These are phyloP conservation scores for Balanococcus diminutus DNA, from an alignment of 2,888 invertebrate genomes.

Conservation along the genomic window DNA sequence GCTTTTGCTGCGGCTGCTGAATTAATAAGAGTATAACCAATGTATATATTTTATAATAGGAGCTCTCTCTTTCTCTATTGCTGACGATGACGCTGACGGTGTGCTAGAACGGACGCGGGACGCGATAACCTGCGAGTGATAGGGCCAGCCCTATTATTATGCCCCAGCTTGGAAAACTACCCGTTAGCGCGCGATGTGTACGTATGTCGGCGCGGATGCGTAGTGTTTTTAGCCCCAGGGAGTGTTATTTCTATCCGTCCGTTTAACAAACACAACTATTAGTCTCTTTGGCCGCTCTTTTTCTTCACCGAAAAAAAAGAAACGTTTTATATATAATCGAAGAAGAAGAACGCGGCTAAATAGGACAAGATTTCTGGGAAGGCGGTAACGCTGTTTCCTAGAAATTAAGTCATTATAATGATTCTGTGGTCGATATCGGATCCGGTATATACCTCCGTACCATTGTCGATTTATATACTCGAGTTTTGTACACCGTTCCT, in stretches of 20 bases:
- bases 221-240: conserved; percentile 53
- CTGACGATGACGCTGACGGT: conserved; percentile 44
- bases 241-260: conserved; percentile 52
- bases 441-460: neutral
- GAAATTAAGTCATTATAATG: conserved; percentile 52
- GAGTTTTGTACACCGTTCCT: neutral
- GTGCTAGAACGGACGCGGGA: conserved; percentile 53
- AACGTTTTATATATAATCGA: conserved; percentile 5
- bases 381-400: conserved; percentile 48
- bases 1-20: neutral
- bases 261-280: conserved; percentile 52
- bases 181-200: conserved; percentile 46
- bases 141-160: conserved; percentile 53
- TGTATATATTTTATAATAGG: conserved; percentile 46
- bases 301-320: conserved; percentile 33
- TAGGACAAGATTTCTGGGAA: conserved; percentile 44
- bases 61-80: too few relatives aligned
- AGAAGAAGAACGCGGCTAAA: conserved; percentile 6
- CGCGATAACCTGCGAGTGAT: conserved; percentile 55
- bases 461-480: conserved; percentile 14
- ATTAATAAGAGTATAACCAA: neutral
- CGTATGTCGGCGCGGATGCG: conserved; percentile 37
- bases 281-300: conserved; percentile 9
- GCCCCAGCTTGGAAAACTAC: conserved; percentile 45
- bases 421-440: conserved; percentile 25